Conservation (phyloP, 37 sponge, comb jelly and placozoan genomes). For the Oscarella lobularis region DNA sequence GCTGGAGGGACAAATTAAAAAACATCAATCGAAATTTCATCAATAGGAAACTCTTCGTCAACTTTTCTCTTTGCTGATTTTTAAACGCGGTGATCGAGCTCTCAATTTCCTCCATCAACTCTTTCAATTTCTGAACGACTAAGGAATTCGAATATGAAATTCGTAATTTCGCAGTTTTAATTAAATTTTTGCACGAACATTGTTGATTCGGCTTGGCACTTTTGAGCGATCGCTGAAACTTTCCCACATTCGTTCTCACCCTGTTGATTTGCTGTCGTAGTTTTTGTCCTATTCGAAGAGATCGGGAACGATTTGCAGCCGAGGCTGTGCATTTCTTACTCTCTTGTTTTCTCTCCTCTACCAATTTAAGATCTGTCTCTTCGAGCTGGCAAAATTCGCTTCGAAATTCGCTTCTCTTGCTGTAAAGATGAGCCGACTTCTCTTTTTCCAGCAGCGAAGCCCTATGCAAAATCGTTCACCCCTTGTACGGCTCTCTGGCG, state of each 20-base stretch:
- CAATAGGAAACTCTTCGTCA: no score
- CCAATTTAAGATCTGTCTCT: conserved; percentile 33
- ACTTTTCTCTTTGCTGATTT: conserved; percentile 56
- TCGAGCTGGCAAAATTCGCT: conserved; percentile 22
- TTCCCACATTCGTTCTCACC: conserved; percentile 14
- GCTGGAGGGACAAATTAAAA: conserved; percentile 14
- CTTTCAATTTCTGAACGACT: conserved; percentile 53
- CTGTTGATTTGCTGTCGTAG: conserved; percentile 29
- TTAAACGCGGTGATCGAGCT: conserved; percentile 40
- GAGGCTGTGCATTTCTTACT: no score
- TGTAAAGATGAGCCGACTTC: conserved; percentile 15
- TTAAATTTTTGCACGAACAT: no score
- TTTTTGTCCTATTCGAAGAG: conserved; percentile 24
- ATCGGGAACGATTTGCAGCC: no score
- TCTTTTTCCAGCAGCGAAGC: conserved; percentile 37
- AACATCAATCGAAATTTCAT: conserved; percentile 5
- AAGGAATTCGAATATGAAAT: not conserved
- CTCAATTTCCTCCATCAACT: conserved; percentile 66
- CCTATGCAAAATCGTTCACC: conserved; percentile 8
- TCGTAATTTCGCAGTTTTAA: no score
- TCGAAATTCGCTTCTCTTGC: conserved; percentile 28
- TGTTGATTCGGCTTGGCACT: conserved; percentile 38
- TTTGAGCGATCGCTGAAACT: conserved; percentile 23
- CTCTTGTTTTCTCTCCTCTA: conserved; percentile 30
- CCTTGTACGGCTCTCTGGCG: no score